Evolutionary conservation across 2,797 vertebrate species (phyloP), one percentile per base, ranked within the genome.

Genomic region (Intellagama lesueurii): DNA sequence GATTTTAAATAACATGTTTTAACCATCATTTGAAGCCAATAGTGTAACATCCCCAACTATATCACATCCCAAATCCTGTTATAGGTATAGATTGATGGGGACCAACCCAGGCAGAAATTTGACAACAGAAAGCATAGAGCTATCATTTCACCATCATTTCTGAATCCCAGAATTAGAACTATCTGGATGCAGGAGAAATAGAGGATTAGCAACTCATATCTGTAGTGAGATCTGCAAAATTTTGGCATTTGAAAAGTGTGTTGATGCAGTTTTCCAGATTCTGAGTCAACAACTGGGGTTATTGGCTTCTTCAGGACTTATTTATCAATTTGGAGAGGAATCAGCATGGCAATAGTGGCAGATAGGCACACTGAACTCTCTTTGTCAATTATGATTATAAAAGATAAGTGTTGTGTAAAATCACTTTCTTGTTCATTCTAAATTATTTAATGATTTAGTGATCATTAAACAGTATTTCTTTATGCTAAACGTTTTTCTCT

Each of bases 351-450:
- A 91, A 79, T 91, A 89, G 35, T 95, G 79, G 64, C 76, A 89
- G 87, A 73, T 90, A 93, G 90, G 89, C 89, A 85, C 92, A 90
- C 92, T 12, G 92, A 90, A 11, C 26, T 5, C 24, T 68, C 77
- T 16, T 0, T 0, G 95, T 93, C 93, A 92, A 94, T 93, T 95
- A 92, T 95, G 91, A 91, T 95, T 91, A 91, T 88, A 86, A 92
- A 92, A 94, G 91, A 94, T 94, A 95, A 96, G 91, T 94, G 91
- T 94, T 92, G 90, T 93, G 89, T 91, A 93, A 94, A 95, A 95
- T 93, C 91, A 94, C n/a, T 85, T 84, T 93, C 87, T 91, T 88
- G 85, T 81, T 92, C 32, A 93, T 91, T 93, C 89, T 95, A n/a
- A n/a, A n/a, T n/a, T n/a, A n/a, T n/a, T n/a, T n/a, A n/a, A n/a